Evolutionary conservation across 2,888 invertebrate species (phyloP).

Genomic region (Synanthedon formicaeformis): DNA sequence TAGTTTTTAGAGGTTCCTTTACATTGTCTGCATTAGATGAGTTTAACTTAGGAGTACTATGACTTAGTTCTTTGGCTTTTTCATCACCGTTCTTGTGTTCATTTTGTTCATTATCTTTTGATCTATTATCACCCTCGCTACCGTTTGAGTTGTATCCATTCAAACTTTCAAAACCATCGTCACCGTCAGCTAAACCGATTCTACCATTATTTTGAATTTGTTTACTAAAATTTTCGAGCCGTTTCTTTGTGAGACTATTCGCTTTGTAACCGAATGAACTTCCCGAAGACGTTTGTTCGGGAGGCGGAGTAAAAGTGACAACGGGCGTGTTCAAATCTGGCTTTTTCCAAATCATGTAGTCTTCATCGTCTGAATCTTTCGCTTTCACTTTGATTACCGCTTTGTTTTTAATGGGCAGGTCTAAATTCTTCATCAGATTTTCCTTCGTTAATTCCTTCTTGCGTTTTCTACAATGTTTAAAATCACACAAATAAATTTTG

Average conservation of each 20-base stretch:
- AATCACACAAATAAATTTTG: too few relatives aligned
- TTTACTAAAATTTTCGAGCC: constrained; percentile 50
- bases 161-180: constrained; percentile 88
- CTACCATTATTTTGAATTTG: constrained; percentile 28
- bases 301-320: constrained; percentile 58
- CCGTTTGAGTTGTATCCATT: constrained; percentile 84
- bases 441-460: constrained; percentile 53
- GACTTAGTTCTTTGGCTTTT: constrained; percentile 13
- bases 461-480: constrained; percentile 40
- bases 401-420: constrained; percentile 38
- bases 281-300: constrained; percentile 39
- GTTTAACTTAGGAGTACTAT: constrained; percentile 3
- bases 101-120: constrained; percentile 14
- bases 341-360: constrained; percentile 62
- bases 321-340: constrained; percentile 46
- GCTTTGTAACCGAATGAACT: constrained; percentile 41
- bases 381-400: constrained; percentile 39
- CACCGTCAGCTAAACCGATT: constrained; percentile 66
- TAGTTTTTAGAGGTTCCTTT: not conserved
- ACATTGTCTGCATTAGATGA: not conserved
- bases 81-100: constrained; percentile 4
- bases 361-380: constrained; percentile 64
- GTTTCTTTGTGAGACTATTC: constrained; percentile 54
- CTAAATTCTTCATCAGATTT: constrained; percentile 35
- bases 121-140: constrained; percentile 57